Evolutionary conservation across 2,888 invertebrate species (phyloP).

Genomic region (Penaeus monodon): DNA sequence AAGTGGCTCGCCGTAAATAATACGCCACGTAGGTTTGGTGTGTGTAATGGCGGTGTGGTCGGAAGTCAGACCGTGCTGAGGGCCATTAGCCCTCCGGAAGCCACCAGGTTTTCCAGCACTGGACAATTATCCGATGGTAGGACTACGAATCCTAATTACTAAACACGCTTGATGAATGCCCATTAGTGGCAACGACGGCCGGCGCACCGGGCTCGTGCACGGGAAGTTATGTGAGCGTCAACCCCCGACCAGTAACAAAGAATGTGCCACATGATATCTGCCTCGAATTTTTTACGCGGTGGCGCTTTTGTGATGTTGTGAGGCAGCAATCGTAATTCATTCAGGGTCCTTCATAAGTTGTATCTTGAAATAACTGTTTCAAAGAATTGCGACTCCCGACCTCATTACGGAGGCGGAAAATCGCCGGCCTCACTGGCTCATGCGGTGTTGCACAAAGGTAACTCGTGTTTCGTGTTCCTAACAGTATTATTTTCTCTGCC

Average conservation of each 20-base stretch:
- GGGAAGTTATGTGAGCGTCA: slow-evolving; percentile 28
- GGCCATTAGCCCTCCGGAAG: slow-evolving; percentile 24
- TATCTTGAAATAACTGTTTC: background rate
- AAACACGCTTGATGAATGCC: slow-evolving; percentile 50
- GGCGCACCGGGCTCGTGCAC: slow-evolving; percentile 19
- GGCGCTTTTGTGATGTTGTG: slow-evolving; percentile 7
- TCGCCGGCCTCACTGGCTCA: no score
- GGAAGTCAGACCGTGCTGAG: slow-evolving; percentile 23
- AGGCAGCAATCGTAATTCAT: background rate
- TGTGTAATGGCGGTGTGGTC: slow-evolving; percentile 37
- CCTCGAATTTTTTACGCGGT: slow-evolving; percentile 16
- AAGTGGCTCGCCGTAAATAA: slow-evolving; percentile 49
- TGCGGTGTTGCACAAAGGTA: background rate
- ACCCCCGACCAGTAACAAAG: slow-evolving; percentile 8
- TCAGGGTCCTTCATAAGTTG: background rate
- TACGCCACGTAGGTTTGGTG: slow-evolving; percentile 34
- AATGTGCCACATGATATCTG: slow-evolving; percentile 15
- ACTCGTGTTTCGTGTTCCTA: background rate
- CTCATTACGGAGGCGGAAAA: no score
- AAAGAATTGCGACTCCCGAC: background rate
- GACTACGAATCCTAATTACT: slow-evolving; percentile 48
- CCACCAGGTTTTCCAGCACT: slow-evolving; percentile 20
- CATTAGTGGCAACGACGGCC: slow-evolving; percentile 37
- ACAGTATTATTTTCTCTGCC: slow-evolving; percentile 10
- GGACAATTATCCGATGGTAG: slow-evolving; percentile 40